Base-by-base conservation (phyloP, 2,113 vertebrate genomes). In the Jaculus jaculus region DNA sequence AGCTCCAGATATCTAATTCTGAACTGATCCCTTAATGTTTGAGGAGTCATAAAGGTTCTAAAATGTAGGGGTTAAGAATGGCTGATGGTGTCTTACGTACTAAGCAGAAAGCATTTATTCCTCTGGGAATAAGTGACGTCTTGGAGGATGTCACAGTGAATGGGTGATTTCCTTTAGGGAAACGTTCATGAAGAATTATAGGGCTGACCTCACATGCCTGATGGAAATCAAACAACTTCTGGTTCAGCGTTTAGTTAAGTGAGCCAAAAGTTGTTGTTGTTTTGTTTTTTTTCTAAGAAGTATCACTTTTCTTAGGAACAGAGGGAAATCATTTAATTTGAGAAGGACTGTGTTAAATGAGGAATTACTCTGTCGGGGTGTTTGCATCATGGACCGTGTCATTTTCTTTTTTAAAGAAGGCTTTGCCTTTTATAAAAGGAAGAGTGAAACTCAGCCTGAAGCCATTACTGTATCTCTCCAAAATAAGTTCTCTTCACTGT, bases 121-220 rank as follows among this genome's bases (percentile, higher is more conserved):
- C 77, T 61, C 0, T 30, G 89, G 86, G 86, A 61, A 24, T 84
- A 30, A 91, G 71, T 11, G 37, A 28, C 5, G 1, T 66, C 37
- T 68, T 32, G 24, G 42, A 80, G 73, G 89, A 71, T 77, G 61
- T 86, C 86, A 16, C 34, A 42, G 63, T 23, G 39, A 58, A 77
- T 60, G 34, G 74, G 77, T 80, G n/a, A 37, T 84, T 96, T 87
- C 87, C 90, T 74, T 89, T 23, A 80, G 77, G 87, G 89, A 92
- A 84, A 47, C 58, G 47, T 68, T 84, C 71, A 65, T 66, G 4
- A 75, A 84, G 72, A 77, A 73, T 73, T 73, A 24, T 0, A 73
- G n/a, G 28, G 11, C 85, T 42, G 26, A 1, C 61, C 63, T 84
- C 37, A 30, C 3, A 2, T 63, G 66, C 58, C 66, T 68, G 51